A percentile compares a stretch with the other conserved stretches of the same genome.
phyloP scores from a whole-genome alignment of 2,888 invertebrate species.

The Ashinkailepas kermadecensis region DNA sequence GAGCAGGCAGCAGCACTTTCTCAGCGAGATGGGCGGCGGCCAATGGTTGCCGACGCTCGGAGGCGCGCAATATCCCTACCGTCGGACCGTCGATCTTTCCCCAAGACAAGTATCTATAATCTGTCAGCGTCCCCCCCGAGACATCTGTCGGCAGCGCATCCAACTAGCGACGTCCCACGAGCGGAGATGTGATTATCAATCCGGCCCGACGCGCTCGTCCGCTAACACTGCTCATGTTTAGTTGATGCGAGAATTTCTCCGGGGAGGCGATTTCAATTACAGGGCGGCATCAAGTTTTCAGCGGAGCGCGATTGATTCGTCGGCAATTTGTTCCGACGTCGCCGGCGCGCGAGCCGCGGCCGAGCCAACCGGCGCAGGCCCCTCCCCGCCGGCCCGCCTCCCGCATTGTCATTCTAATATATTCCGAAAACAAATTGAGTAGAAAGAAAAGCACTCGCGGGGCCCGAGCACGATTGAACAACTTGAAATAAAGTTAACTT shows the following conservation, averaged over 20 bases:
- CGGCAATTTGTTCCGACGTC: not conserved
- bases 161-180: not conserved
- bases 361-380: not conserved
- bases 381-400: constrained; percentile 6
- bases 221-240: constrained; percentile 6
- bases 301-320: constrained; percentile 9
- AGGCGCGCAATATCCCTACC: not conserved
- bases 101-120: not conserved
- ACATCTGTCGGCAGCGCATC: not conserved
- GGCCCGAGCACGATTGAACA: constrained; percentile 19
- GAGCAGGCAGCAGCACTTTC: too few relatives aligned
- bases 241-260: constrained; percentile 20
- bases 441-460: constrained; percentile 20
- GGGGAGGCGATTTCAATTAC: constrained; percentile 20
- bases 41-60: too few relatives aligned
- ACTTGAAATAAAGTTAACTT: constrained; percentile 15
- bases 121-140: not conserved
- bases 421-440: constrained; percentile 16
- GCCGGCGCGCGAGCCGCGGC: not conserved
- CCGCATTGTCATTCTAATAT: constrained; percentile 20
- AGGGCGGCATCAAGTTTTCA: constrained; percentile 21
- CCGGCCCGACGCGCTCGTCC: not conserved
- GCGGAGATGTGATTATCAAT: constrained; percentile 19
- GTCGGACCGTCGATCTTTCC: not conserved
- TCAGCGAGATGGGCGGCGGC: too few relatives aligned